A percentile compares a stretch with the other conserved stretches of the same genome.
phyloP scores from a whole-genome alignment of 2,113 vertebrate genomes.

The cattle (Bos taurus) region DNA sequence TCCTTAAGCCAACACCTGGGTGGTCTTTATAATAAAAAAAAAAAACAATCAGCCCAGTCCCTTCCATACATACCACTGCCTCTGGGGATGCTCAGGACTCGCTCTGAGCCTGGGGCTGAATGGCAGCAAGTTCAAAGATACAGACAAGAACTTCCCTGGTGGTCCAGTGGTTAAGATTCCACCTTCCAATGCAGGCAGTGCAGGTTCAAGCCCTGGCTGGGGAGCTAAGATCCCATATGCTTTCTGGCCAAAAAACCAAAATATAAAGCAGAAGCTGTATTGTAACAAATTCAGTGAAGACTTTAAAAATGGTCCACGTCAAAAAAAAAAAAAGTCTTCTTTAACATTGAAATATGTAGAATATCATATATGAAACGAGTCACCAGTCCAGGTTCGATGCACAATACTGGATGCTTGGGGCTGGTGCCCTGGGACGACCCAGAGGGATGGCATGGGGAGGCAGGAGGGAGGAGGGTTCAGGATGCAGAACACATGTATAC shows the following conservation, averaged over 20 bases:
- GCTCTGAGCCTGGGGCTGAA: not conserved
- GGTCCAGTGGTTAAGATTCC: not conserved
- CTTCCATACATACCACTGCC: not conserved
- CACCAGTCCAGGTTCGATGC: too few species aligned
- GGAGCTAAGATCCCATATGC: not conserved
- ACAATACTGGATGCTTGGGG: too few species aligned
- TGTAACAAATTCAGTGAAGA: not conserved
- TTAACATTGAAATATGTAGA: not conserved
- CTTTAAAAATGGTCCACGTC: not conserved
- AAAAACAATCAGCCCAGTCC: not conserved
- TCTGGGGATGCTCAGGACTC: too few species aligned
- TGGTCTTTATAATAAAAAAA: not conserved
- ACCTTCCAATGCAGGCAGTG: not conserved
- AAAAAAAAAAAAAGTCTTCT: not conserved
- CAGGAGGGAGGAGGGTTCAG: too few species aligned
- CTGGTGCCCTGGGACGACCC: too few species aligned
- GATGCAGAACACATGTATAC: too few species aligned
- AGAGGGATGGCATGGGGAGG: too few species aligned
- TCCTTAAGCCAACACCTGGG: not conserved
- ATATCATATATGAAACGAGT: too few species aligned
- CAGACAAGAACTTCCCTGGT: not conserved
- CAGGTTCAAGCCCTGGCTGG: rapidly evolving
- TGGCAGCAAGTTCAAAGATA: not conserved
- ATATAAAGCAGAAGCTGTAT: not conserved
- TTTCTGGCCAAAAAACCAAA: not conserved